Base-by-base conservation (phyloP, 2,888 invertebrate genomes). In the Cephus nigrinus region DNA sequence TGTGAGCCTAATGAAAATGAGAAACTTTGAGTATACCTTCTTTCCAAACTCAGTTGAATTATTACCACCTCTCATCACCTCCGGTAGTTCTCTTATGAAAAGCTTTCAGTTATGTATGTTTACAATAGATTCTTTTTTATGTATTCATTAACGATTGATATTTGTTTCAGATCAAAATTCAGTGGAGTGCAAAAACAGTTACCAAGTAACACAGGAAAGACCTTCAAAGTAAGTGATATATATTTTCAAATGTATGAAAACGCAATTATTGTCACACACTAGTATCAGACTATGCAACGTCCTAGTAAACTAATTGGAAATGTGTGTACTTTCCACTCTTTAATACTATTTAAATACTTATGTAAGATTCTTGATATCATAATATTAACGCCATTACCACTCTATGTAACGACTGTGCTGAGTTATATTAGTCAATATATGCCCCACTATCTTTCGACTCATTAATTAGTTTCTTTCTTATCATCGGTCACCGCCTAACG, bases 61-160 rank as follows among this genome's bases (percentile, higher is more conserved):
- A 55, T 82, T 84, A 79, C 77, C 81, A 81, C 87, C 90, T 90
- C 90, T 89, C 90, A 88, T 90, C 89, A 87, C 89, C 89, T 87
- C 88, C 87, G 82, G 86, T 76, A 81, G 81, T 83, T 78, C 76
- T 69, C 75, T 23, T 23, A 55, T 55, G 9, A 55, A 55, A 55
- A 23, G 23, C 55, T 55, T 55, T 55, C 55, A 55, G 23, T 55
- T 55, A 55, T 55, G 3, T 23, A 55, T 55, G 55, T 23, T 55
- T 23, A 55, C 75, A 40, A 72, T 72, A 71, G 40, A 11, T 11
- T 15, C 15, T 55, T 23, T 55, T 55, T 23, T 55, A 55, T n/a
- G 36, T 15, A 36, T 74, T 5, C 23, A 34, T 30, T 32, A 12
- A 73, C 36, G 32, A 33, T 30, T 15, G 55, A 55, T 55, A 23